Evolutionary conservation across 1,140 invertebrate genomes (phyloP).

Genomic region (Carposina sasakii): DNA sequence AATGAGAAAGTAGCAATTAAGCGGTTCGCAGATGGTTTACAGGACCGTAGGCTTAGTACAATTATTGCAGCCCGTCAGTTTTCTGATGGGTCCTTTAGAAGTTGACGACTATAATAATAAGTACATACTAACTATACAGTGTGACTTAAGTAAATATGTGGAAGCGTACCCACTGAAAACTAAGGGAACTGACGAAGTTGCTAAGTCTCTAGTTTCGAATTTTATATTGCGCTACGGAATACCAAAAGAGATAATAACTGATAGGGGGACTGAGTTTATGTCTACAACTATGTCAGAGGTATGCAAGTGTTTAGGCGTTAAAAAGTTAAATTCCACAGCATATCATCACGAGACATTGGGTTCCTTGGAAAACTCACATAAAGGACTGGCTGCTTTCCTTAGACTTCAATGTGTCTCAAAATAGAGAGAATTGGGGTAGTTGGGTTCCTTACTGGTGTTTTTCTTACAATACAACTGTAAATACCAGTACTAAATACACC

Average conservation of each 20-base stretch:
- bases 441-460: too few species aligned
- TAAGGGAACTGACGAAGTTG: not conserved
- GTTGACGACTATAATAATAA: not conserved
- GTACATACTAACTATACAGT: not conserved
- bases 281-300: not conserved
- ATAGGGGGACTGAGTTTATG: not conserved
- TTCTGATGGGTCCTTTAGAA: not conserved
- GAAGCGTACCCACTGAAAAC: not conserved
- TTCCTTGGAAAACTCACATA: too few species aligned
- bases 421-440: too few species aligned
- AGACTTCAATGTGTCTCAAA: too few species aligned
- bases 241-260: not conserved
- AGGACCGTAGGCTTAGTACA: slow-evolving; percentile 16
- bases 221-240: not conserved
- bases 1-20: slow-evolving; percentile 6
- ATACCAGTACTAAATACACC: too few species aligned
- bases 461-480: too few species aligned
- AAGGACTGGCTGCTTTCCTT: too few species aligned
- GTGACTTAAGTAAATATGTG: not conserved
- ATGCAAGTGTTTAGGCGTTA: not conserved
- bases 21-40: slow-evolving; percentile 17
- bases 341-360: not conserved
- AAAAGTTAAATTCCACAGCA: not conserved
- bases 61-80: slow-evolving; percentile 19
- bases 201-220: not conserved